Conservation (phyloP, 1,140 invertebrate genomes). For the Planococcus citri region DNA sequence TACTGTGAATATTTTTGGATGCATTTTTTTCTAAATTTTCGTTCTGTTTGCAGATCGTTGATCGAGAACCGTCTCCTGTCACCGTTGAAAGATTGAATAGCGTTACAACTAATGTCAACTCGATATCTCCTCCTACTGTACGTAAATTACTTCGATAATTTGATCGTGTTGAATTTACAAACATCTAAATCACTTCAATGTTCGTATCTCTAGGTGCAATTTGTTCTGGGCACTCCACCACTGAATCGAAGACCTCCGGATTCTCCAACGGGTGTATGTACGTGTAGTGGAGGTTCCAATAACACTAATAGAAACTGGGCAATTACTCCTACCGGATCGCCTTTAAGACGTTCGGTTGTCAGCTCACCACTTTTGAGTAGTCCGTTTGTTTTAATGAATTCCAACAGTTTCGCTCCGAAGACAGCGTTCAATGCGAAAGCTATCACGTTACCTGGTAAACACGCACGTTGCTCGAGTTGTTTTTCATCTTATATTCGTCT, state of each 20-base stretch:
- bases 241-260: conserved; percentile 51
- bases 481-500: conserved; percentile 1
- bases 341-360: conserved; percentile 43
- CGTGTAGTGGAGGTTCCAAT: no score
- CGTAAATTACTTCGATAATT: not conserved
- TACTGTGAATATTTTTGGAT: no score
- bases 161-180: not conserved
- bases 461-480: not conserved
- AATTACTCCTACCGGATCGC: conserved; percentile 54
- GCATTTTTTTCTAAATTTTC: not conserved
- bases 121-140: conserved; percentile 64
- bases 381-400: conserved; percentile 46
- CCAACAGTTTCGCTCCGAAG: conserved; percentile 43
- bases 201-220: conserved; percentile 51
- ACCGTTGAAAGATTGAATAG: conserved; percentile 35
- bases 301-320: conserved; percentile 53
- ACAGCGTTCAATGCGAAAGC: conserved; percentile 56
- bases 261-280: conserved; percentile 44
- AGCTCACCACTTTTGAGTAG: conserved; percentile 52
- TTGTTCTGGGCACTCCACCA: conserved; percentile 80
- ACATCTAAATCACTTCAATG: no score
- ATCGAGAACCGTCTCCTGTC: conserved; percentile 26
- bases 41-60: not conserved
- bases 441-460: conserved; percentile 53
- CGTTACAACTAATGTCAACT: conserved; percentile 58